Conservation (phyloP, 2,113 vertebrate genomes). For the Hippocampus guttulatus region DNA sequence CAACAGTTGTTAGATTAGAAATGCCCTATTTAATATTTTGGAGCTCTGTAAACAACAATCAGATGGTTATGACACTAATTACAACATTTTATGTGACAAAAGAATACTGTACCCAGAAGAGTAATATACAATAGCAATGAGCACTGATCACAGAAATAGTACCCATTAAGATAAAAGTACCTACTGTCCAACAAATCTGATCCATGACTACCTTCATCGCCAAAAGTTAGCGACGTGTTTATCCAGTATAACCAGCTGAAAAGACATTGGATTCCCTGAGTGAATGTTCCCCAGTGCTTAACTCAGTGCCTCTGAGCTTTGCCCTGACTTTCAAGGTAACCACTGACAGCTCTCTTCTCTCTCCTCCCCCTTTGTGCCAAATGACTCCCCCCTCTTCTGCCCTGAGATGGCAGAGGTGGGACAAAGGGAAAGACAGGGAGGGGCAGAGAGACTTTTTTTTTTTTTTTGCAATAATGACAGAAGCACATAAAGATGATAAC, state of each 20-base stretch:
- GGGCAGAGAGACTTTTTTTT: slow-evolving; percentile 8
- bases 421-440: slow-evolving; percentile 35
- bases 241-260: slow-evolving; percentile 52
- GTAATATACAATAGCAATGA: neutral
- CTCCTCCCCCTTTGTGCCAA: slow-evolving; percentile 69
- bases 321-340: slow-evolving; percentile 63
- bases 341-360: slow-evolving; percentile 65
- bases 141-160: slow-evolving; percentile 2
- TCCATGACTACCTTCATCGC: slow-evolving; percentile 36
- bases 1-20: slow-evolving; percentile 3
- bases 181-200: slow-evolving; percentile 39
- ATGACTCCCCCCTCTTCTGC: slow-evolving; percentile 58
- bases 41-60: neutral
- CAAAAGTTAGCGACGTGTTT: slow-evolving; percentile 52
- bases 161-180: slow-evolving; percentile 21
- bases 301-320: slow-evolving; percentile 60
- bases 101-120: neutral
- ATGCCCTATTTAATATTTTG: neutral
- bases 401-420: slow-evolving; percentile 50
- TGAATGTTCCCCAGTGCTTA: slow-evolving; percentile 53
- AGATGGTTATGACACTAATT: neutral
- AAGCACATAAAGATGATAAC: neutral
- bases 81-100: neutral
- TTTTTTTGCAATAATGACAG: neutral
- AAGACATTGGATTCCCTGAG: slow-evolving; percentile 46